phyloP scores from a whole-genome alignment of 2,113 vertebrate genomes.

The Ceuthmochares aereus region DNA sequence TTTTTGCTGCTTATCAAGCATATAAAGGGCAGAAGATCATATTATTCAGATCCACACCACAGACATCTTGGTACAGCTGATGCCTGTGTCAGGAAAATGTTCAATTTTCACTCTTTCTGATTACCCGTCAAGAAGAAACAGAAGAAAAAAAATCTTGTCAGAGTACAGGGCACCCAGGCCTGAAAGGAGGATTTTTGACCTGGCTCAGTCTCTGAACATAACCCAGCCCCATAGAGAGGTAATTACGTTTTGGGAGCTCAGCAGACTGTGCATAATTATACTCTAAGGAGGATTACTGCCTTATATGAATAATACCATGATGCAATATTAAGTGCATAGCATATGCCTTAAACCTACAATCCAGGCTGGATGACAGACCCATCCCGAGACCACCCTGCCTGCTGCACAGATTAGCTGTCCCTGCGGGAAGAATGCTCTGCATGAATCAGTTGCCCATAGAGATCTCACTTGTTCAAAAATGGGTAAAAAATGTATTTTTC shows the following conservation, averaged over 20 bases:
- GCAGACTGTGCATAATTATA: constrained; percentile 42
- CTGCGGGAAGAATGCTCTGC: neutral
- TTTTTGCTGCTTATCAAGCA: neutral
- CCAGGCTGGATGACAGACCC: neutral
- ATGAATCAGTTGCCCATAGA: neutral
- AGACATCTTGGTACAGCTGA: neutral
- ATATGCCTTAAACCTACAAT: neutral
- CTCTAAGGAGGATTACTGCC: constrained; percentile 22
- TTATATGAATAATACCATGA: constrained; percentile 25
- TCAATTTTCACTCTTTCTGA: neutral
- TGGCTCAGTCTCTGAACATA: neutral
- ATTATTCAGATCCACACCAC: neutral
- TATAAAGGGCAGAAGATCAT: neutral
- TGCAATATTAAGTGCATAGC: neutral
- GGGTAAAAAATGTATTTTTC: neutral
- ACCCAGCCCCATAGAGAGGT: neutral
- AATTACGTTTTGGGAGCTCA: constrained; percentile 40
- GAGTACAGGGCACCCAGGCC: neutral
- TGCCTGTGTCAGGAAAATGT: neutral
- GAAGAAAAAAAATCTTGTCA: neutral
- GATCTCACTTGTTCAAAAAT: neutral
- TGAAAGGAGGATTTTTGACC: neutral
- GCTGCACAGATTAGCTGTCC: neutral
- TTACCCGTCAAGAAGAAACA: neutral
- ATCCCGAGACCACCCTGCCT: neutral